These are phyloP conservation scores for Oxyura jamaicensis DNA, from an alignment of 2,113 vertebrate genomes.

Conservation along the genomic window DNA sequence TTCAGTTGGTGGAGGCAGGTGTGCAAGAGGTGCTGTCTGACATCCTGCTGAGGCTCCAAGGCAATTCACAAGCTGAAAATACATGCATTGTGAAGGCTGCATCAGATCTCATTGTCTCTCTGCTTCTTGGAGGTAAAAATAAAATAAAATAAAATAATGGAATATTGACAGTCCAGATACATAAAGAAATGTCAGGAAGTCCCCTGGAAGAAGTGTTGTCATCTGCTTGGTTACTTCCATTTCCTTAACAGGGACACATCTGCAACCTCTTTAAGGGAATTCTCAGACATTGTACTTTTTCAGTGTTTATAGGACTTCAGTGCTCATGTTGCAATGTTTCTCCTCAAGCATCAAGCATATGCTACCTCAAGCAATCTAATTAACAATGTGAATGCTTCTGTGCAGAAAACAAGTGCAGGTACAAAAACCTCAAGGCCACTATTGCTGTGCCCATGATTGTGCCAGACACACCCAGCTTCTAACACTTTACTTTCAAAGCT, in stretches of 20 bases:
- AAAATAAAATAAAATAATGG: neutral
- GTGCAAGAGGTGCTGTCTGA: constrained; percentile 84
- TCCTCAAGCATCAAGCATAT: neutral
- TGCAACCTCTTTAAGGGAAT: neutral
- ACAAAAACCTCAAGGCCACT: neutral
- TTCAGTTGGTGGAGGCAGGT: constrained; percentile 86
- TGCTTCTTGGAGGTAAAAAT: constrained; percentile 89
- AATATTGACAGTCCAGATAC: neutral
- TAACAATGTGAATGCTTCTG: neutral
- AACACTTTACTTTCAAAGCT: neutral
- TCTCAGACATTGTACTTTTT: neutral
- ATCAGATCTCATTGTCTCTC: constrained; percentile 87
- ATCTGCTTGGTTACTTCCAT: neutral
- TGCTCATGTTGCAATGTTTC: neutral
- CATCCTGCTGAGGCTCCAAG: constrained; percentile 83
- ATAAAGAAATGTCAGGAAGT: neutral
- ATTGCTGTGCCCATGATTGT: neutral
- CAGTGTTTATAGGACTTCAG: neutral
- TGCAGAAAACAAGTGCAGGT: rapidly evolving
- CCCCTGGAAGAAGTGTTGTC: neutral
- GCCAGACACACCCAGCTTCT: neutral
- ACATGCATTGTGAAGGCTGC: constrained; percentile 88
- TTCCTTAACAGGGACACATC: neutral
- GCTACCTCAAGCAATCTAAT: neutral
- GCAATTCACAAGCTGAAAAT: constrained; percentile 82